These are phyloP conservation scores for Heterochromis multidens DNA, from an alignment of 2,113 vertebrate genomes.

Conservation along the genomic window DNA sequence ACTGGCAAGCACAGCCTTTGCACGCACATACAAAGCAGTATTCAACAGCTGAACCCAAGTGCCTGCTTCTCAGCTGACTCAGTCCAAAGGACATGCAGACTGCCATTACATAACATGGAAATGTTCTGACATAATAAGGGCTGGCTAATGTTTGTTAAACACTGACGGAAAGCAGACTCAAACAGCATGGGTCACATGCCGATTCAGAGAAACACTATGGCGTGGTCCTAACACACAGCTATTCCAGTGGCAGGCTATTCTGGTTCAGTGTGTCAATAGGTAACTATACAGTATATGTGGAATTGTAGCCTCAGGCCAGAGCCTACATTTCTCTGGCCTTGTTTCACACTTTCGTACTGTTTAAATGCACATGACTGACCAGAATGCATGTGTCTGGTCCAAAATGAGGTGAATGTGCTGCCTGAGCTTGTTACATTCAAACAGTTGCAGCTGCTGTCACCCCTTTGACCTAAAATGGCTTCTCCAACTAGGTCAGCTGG, in stretches of 20 bases:
- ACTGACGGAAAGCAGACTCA: neutral
- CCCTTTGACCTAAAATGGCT: neutral
- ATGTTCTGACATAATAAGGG: constrained; percentile 57
- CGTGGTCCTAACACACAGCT: neutral
- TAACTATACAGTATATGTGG: neutral
- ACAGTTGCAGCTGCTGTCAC: neutral
- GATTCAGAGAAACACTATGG: neutral
- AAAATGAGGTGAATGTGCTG: neutral
- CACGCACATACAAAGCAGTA: constrained; percentile 6
- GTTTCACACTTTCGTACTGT: neutral
- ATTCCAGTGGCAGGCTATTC: constrained; percentile 26
- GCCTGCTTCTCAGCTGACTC: constrained; percentile 39
- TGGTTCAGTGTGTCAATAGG: constrained; percentile 56
- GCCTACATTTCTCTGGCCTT: neutral
- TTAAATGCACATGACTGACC: neutral
- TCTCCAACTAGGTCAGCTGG: constrained; percentile 6
- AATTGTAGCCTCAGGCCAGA: neutral
- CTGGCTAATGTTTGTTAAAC: constrained; percentile 58
- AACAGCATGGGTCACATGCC: constrained; percentile 12
- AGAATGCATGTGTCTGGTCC: neutral
- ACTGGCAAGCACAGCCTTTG: neutral
- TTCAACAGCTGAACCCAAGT: constrained; percentile 16
- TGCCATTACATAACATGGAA: constrained; percentile 59
- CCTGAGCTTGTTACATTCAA: neutral
- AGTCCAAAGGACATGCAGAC: constrained; percentile 53